Evolutionary conservation across 2,797 vertebrate genomes (phyloP).

Genomic region (Zonotrichia albicollis): DNA sequence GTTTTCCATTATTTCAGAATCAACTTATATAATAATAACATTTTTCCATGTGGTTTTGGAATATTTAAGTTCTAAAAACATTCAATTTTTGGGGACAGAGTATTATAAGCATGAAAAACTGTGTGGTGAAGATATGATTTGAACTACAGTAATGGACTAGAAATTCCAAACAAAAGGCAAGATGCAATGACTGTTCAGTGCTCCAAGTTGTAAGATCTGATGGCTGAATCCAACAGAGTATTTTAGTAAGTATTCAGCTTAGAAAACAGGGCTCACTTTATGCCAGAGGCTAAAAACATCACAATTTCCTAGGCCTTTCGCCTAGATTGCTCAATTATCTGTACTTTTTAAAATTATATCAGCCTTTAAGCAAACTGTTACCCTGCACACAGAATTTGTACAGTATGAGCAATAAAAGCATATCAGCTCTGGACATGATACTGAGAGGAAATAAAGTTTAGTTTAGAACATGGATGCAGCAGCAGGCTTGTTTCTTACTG

Average conservation of each 20-base stretch:
- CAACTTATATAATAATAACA: background rate
- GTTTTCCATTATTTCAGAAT: background rate
- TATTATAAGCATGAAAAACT: background rate
- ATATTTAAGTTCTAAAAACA: background rate
- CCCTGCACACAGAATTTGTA: background rate
- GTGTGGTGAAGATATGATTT: background rate
- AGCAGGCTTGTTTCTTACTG: background rate
- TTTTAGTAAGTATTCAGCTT: background rate
- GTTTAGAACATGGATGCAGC: background rate
- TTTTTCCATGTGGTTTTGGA: background rate
- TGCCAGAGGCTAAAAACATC: background rate
- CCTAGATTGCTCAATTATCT: background rate
- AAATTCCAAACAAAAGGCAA: background rate
- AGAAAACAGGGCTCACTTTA: background rate
- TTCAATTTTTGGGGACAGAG: background rate
- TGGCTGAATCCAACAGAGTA: background rate
- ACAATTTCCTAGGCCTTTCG: background rate
- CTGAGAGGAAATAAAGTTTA: background rate
- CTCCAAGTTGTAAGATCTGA: background rate
- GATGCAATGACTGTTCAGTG: background rate
- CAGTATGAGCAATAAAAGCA: background rate
- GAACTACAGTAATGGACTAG: background rate
- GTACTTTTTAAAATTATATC: background rate
- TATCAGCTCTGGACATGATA: background rate
- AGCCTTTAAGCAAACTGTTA: background rate